These are phyloP conservation scores for Typhlomys cinereus DNA, from an alignment of 2,113 vertebrate species.

Conservation along the genomic window DNA sequence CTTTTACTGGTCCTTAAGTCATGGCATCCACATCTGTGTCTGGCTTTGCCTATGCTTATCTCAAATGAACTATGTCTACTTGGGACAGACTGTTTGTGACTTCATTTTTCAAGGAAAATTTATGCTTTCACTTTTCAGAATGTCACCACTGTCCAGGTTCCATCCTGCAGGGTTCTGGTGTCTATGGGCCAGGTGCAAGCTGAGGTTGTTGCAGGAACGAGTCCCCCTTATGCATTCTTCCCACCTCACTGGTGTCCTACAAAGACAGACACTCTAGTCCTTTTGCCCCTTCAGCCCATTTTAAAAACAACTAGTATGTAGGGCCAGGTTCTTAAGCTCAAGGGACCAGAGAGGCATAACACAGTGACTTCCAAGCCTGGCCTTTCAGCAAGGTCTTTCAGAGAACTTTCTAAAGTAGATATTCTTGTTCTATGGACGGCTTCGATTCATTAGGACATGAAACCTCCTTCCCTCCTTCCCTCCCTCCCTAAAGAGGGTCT, in stretches of 20 bases:
- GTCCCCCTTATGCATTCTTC: background rate
- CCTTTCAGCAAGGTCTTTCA: background rate
- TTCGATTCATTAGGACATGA: background rate
- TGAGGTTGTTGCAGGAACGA: background rate
- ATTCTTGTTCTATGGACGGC: background rate
- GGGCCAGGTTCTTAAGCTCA: background rate
- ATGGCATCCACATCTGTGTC: constrained; percentile 24
- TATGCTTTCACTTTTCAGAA: background rate
- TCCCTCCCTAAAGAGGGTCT: too few relatives aligned
- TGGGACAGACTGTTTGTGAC: background rate
- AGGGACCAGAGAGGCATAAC: background rate
- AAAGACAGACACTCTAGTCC: background rate
- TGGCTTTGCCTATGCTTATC: constrained; percentile 9
- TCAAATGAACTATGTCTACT: background rate
- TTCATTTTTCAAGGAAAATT: constrained; percentile 1
- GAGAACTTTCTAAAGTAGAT: background rate
- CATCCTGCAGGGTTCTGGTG: background rate
- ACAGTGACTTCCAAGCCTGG: background rate
- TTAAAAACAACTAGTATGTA: background rate
- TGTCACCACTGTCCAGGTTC: background rate
- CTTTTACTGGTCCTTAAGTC: background rate
- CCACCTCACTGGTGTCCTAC: background rate
- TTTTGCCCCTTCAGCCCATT: background rate
- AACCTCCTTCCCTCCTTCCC: background rate
- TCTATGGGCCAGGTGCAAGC: background rate